Evolutionary conservation across 1,140 invertebrate species (phyloP).

Genomic region (Drosophila tani): DNA sequence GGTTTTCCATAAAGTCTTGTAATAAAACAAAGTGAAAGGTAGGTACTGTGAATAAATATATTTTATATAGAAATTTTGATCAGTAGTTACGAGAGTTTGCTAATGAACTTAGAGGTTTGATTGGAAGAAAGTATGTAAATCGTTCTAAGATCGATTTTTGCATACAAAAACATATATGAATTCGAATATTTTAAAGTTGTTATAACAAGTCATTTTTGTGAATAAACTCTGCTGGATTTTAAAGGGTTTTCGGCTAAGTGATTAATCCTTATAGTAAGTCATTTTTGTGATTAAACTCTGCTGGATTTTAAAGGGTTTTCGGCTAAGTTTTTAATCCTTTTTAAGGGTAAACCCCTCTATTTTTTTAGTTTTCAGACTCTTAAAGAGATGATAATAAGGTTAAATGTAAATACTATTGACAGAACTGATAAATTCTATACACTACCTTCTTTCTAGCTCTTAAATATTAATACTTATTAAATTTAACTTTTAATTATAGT

Average conservation of each 20-base stretch:
- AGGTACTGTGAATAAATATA: neutral
- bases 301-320: neutral
- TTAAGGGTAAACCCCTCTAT: too few relatives aligned
- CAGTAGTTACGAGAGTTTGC: too few relatives aligned
- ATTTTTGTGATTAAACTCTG: neutral
- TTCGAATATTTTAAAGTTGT: neutral
- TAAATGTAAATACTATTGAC: too few relatives aligned
- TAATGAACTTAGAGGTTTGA: too few relatives aligned
- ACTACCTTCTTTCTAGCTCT: neutral
- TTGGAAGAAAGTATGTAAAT: neutral
- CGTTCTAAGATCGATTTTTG: neutral
- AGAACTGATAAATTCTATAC: neutral
- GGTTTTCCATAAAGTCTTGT: conserved; percentile 2
- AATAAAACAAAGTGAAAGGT: neutral
- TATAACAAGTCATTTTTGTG: neutral
- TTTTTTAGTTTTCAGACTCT: neutral
- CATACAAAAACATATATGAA: neutral
- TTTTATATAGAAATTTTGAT: neutral
- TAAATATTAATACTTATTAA: neutral
- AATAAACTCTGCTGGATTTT: neutral
- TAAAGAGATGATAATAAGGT: neutral
- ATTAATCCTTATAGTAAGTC: too few relatives aligned
- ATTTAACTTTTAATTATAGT: neutral
- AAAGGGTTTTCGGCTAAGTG: neutral
- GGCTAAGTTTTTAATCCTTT: too few relatives aligned